These are phyloP conservation scores for Apamea sordens DNA, from an alignment of 2,888 invertebrate genomes.

Conservation along the genomic window DNA sequence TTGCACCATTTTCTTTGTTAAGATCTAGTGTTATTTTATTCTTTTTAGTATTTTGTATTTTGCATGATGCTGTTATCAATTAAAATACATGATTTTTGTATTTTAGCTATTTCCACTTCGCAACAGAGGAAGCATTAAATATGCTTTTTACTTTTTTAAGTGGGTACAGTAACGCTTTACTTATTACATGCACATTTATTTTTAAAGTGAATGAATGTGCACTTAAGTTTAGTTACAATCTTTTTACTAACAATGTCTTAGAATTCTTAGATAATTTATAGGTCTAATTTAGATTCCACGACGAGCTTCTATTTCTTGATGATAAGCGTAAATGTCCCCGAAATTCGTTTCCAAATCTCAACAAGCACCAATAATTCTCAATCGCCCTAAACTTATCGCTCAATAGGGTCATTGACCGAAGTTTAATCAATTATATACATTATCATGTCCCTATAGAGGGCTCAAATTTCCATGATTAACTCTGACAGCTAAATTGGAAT, in stretches of 20 bases:
- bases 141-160: conserved; percentile 66
- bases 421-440: conserved; percentile 42
- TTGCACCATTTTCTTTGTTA: not conserved
- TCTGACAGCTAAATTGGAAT: conserved; percentile 28
- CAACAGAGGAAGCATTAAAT: conserved; percentile 51
- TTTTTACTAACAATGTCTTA: not conserved
- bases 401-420: conserved; percentile 29
- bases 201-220: conserved; percentile 40
- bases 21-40: not conserved
- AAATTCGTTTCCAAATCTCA: conserved; percentile 4
- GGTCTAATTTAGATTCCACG: not conserved
- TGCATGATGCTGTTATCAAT: not conserved
- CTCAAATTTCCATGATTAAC: conserved; percentile 35
- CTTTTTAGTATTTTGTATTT: not conserved
- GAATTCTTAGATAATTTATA: not conserved
- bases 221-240: conserved; percentile 55
- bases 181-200: conserved; percentile 68
- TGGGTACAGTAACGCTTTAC: conserved; percentile 73
- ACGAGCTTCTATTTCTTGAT: not conserved
- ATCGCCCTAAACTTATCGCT: conserved; percentile 12
- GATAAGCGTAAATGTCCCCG: not conserved
- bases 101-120: conserved; percentile 37
- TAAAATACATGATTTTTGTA: not conserved
- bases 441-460: not conserved
- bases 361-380: not conserved